Percentiles rank a stretch among this genome's conserved stretches.
phyloP scores from a whole-genome alignment of 2,113 vertebrate species.

The Burhinus bistriatus region DNA sequence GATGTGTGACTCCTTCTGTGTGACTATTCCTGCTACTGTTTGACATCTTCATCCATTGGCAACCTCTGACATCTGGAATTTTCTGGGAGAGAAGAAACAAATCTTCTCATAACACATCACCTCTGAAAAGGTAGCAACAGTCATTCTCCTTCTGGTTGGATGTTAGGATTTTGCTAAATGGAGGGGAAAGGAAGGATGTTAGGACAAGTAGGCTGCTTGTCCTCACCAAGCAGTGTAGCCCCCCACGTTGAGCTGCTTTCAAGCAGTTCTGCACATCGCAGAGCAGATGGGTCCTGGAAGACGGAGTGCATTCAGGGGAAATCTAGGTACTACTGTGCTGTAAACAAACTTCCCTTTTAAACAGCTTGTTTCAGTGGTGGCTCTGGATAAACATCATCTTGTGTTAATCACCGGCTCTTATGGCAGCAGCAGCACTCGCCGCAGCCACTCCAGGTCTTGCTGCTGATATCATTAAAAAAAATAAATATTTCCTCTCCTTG shows the following conservation, averaged over 20 bases:
- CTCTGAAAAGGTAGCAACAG: not conserved
- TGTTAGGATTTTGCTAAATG: not conserved
- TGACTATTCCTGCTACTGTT: not conserved
- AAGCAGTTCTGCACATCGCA: not conserved
- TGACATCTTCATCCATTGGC: not conserved
- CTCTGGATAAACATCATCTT: not conserved
- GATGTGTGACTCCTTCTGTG: not conserved
- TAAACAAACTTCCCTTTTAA: constrained; percentile 16
- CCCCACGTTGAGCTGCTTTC: not conserved
- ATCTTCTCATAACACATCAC: not conserved
- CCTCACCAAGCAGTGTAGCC: not conserved
- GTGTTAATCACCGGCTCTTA: not conserved
- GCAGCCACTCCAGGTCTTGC: not conserved
- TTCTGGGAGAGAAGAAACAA: not conserved
- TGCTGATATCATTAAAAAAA: not conserved
- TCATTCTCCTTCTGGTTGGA: not conserved
- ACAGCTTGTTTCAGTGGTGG: not conserved
- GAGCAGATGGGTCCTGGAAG: not conserved
- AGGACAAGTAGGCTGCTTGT: not conserved
- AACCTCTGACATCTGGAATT: not conserved
- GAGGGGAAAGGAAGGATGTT: not conserved
- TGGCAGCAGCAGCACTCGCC: not conserved
- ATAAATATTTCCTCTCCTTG: not conserved
- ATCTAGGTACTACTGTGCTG: not conserved
- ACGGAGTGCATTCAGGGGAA: not conserved